Evolutionary conservation across 2,113 vertebrate genomes (phyloP).

Genomic region (Enhydra lutris): DNA sequence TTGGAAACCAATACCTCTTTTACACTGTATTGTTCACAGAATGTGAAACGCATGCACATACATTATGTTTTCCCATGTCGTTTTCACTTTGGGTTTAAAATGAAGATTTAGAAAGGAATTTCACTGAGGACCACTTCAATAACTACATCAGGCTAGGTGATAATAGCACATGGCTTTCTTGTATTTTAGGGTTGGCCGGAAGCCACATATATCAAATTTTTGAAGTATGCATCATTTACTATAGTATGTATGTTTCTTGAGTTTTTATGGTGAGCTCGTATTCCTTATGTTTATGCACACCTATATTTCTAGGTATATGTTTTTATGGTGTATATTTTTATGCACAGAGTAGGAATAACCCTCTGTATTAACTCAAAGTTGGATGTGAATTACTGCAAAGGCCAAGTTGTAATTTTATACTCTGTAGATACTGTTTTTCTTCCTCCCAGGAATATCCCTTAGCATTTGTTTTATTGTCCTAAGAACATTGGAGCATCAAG

Average conservation of each 20-base stretch:
- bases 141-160: background rate
- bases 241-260: background rate
- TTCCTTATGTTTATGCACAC: background rate
- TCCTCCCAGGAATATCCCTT: background rate
- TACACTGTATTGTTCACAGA: background rate
- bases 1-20: background rate
- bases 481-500: background rate
- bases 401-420: background rate
- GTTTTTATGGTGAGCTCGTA: background rate
- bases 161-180: background rate
- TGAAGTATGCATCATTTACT: background rate
- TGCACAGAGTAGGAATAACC: background rate
- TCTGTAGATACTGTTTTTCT: background rate
- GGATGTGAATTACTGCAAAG: background rate
- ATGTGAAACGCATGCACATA: background rate
- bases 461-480: constrained; percentile 24
- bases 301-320: background rate
- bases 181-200: background rate
- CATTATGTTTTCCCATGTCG: background rate
- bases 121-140: background rate
- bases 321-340: background rate
- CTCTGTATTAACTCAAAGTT: background rate
- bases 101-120: background rate
- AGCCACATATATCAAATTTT: background rate
- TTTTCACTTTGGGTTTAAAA: background rate